Evolutionary conservation across 1,140 invertebrate genomes (phyloP), one percentile per base, ranked within the genome.

Genomic region (Dufourea novaeangliae): DNA sequence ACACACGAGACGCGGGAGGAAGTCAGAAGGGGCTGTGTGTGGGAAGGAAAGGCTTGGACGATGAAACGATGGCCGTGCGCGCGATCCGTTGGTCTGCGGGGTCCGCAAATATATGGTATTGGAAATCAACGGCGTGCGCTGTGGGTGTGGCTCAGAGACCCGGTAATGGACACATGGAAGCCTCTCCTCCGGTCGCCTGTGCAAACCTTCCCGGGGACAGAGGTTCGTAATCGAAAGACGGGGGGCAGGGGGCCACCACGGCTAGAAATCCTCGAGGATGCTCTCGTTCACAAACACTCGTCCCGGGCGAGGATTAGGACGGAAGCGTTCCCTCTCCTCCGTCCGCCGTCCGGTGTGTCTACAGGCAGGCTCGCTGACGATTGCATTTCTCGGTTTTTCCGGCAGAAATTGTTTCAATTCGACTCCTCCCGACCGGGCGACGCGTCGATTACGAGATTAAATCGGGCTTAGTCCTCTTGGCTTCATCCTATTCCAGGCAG

Each of bases 131-230:
- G 29, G 68, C 34, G 64, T 61, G 67, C 66, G 37, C n/a, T 59
- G 72, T 34, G 56, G 72, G 37, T 54, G 69, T 71, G 78, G 63
- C 56, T 54, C 29, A 34, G 17, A n/a, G n/a, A 25, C 25, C 62
- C 44, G 37, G 74, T 84, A 83, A 84, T 74, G 78, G 82, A 84
- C 83, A 84, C 54, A 32, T 27, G 57, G 20, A n/a, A 57, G 73
- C 74, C 77, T 64, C 83, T 70, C n/a, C n/a, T n/a, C n/a, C 73
- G 73, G 64, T 39, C 64, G 70, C 69, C 69, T 85, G 82, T 80
- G 82, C 78, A 85, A 84, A 85, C 83, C n/a, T n/a, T n/a, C n/a
- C 66, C 64, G 37, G 27, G 78, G 69, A 85, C 82, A 84, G 82
- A 70, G 52, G 72, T 64, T 67, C 78, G 78, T 84, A 84, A 85